Evolutionary conservation across 2,797 vertebrate genomes (phyloP), one percentile per base, ranked within the genome.

Genomic region (Helarctos malayanus): DNA sequence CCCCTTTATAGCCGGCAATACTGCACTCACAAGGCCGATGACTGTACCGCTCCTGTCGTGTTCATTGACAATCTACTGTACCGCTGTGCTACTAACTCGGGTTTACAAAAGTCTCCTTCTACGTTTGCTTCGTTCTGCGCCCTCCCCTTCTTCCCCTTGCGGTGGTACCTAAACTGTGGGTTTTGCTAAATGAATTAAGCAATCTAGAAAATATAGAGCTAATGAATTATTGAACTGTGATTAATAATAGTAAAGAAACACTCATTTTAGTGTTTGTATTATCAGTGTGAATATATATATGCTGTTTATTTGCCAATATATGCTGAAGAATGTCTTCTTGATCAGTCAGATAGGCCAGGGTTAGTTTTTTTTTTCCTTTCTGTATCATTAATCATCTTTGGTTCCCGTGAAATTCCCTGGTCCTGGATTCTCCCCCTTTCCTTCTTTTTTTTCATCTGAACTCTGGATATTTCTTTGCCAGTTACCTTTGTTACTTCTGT

Each of bases 31-130:
- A 96, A 98, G 97, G 98, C 98, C 98, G 89, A 97, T 0, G 95
- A 97, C 98, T 97, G 98, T 95, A 96, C 97, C 98, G 98, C 95
- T 97, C 96, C 78, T 95, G 84, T 98, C 98, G 97, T 96, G 99
- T 98, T 98, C 97, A 96, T 97, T 98, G 99, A 99, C 98, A 99
- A 99, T 99, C 98, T 98, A 97, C 98, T 98, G 97, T 98, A 98
- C 98, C 98, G 98, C 98, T 98, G 98, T 98, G 97, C 98, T 98
- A 98, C 98, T 98, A 98, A 99, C 98, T 95, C 97, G 98, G 98
- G 98, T 99, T 99, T 99, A 98, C 98, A 98, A 91, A 98, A 88
- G 82, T 97, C 97, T 98, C 97, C 97, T 95, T 93, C 98, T 97
- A 96, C 91, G 96, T 98, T 98, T 95, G 96, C 97, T 97, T 98